Base-by-base conservation (phyloP, 2,113 vertebrate genomes). In the Setophaga coronata region DNA sequence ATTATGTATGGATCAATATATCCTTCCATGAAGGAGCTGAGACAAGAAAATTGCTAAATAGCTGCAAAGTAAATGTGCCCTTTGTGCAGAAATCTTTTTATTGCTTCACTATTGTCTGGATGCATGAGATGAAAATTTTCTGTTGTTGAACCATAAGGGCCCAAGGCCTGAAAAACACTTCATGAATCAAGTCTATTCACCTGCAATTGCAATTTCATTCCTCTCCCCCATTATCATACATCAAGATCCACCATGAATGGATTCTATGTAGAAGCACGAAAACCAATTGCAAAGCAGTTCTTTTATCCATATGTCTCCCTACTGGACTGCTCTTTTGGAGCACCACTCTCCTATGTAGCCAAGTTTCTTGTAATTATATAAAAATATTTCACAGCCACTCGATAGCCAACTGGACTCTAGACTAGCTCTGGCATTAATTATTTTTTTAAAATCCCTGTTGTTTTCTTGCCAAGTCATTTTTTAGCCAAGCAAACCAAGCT, bases 1-100 rank as follows among this genome's bases (percentile, higher is more conserved):
- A 36, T 51, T 78, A 92, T 56, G 28, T 40, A 71, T 78, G 48
- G 51, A 89, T 71, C 43, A 81, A 78, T 54, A 81, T n/a, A 87
- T 28, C 33, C 56, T 48, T 56, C 60, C 53, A 3, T 28, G 62
- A 82, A 81, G 80, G 47, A 78, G 43, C 43, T 43, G 16, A 95
- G 64, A 95, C 38, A 78, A 86, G 76, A 92, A 95, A 84, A 92
- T 40, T 78, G 19, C 60, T 78, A 73, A 89, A 74, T 36, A 78
- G 51, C 28, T 87, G 72, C 47, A 56, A 90, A 95, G 60, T 61
- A 89, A 89, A 71, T 2, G 20, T 18, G 15, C 31, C 48, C 67
- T 90, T 89, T 64, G 76, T 64, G 76, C 60, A 51, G 43, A 89
- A 87, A 67, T 45, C 16, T 87, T 88, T 89, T 81, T 47, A 86